Evolutionary conservation across 2,113 vertebrate species (phyloP), one percentile per base, ranked within the genome.

Genomic region (Mionectes macconnelli): DNA sequence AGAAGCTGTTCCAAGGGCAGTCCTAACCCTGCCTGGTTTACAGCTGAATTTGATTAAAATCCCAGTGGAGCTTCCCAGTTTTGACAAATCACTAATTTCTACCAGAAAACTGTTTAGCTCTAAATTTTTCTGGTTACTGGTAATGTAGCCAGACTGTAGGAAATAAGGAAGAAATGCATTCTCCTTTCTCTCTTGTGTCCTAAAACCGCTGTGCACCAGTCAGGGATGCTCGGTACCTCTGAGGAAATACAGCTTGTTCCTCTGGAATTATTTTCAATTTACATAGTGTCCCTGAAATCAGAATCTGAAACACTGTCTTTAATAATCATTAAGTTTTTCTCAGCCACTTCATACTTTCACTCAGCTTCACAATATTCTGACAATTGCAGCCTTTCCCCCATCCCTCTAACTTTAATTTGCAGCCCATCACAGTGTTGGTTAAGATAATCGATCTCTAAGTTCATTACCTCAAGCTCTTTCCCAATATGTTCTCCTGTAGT

Each of bases 401-500:
- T 75, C 86, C 73, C 69, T 96, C 90, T 5, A 3, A 57, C 80
- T 95, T 95, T 94, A 95, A 96, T 96, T 96, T 93, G 88, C 87
- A 93, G 94, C 93, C 93, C 90, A 92, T 96, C 88, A 57, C 80
- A 84, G 76, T 0, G 2, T 16, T 86, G 89, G 70, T 93, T 93
- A 90, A 79, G 55, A 84, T 78, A 95, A 95, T 96, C 93, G 95
- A 93, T 97, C 95, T 90, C 70, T 55, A 92, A 96, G 96, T 96
- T 96, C 95, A 84, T 93, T 95, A 92, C 89, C 73, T 90, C 74
- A 40, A 94, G 70, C 70, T 96, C 88, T 93, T 95, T 94, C 68
- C 92, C 75, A 24, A 93, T 92, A 93, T 75, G 60, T 95, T 93
- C 86, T 94, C 66, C 94, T 92, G 94, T 87, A 95, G 69, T 79